Evolutionary conservation across 2,797 vertebrate species (phyloP).

Genomic region (Craterocephalus amniculus): DNA sequence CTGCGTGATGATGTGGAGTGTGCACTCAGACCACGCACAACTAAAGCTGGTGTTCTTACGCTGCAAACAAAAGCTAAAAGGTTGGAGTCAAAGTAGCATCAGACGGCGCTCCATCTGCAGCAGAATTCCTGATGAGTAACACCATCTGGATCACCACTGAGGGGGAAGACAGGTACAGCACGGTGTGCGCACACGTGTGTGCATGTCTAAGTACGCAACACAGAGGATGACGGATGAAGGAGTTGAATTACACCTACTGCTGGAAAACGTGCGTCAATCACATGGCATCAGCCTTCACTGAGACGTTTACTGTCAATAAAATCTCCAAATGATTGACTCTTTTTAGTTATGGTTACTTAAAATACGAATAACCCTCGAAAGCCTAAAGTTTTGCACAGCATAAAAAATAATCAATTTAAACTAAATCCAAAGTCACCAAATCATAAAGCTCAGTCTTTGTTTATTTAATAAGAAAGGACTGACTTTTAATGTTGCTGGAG

Average conservation of each 20-base stretch:
- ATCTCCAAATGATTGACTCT: neutral
- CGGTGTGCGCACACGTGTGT: neutral
- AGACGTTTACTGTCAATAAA: conserved; percentile 44
- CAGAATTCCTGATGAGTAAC: conserved; percentile 55
- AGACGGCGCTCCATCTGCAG: conserved; percentile 47
- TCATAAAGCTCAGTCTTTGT: too few species aligned
- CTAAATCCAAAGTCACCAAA: neutral
- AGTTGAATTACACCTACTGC: conserved; percentile 66
- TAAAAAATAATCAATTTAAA: neutral
- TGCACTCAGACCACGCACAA: conserved; percentile 5
- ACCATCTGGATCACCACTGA: conserved; percentile 61
- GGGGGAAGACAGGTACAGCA: conserved; percentile 50
- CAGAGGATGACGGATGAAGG: conserved; percentile 41
- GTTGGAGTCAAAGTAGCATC: conserved; percentile 24
- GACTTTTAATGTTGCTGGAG: neutral
- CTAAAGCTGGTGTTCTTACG: conserved; percentile 9
- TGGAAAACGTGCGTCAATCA: conserved; percentile 56
- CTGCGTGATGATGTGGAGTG: neutral
- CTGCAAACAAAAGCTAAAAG: conserved; percentile 27
- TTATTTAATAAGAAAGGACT: too few species aligned
- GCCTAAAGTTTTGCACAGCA: neutral
- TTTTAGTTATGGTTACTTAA: neutral
- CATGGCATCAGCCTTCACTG: conserved; percentile 28
- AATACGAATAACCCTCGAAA: neutral
- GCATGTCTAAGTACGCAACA: conserved; percentile 11